Percentiles rank a stretch among this genome's conserved stretches.
Evolutionary conservation across 2,113 vertebrate species (phyloP).

Genomic region (Istiophorus platypterus): DNA sequence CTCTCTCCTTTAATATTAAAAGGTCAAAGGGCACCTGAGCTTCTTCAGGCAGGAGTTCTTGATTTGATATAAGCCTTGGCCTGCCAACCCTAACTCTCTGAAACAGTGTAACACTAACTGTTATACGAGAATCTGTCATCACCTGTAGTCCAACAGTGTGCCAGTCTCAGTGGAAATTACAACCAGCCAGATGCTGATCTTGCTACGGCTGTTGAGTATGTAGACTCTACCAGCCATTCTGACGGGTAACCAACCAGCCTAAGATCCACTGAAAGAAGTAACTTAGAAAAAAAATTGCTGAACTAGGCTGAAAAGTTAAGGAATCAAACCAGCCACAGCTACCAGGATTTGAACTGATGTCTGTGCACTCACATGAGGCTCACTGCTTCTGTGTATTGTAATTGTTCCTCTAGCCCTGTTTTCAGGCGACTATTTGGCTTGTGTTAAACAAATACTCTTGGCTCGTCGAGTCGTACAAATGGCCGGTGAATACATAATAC

Average conservation of each 20-base stretch:
- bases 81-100: neutral
- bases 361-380: neutral
- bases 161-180: neutral
- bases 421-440: neutral
- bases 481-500: neutral
- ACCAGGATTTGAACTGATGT: neutral
- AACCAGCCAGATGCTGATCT: conserved; percentile 1
- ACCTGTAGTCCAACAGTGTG: neutral
- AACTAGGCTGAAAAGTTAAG: neutral
- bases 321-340: neutral
- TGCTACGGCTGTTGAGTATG: neutral
- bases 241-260: conserved; percentile 10
- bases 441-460: neutral
- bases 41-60: neutral
- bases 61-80: neutral
- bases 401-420: neutral
- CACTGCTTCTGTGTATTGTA: neutral
- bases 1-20: neutral
- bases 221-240: neutral
- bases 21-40: neutral
- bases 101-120: neutral
- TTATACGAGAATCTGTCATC: neutral
- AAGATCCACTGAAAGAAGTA: neutral
- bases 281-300: neutral
- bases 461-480: neutral